Evolutionary conservation across 2,113 vertebrate species (phyloP), one percentile per base, ranked within the genome.

Genomic region (Pseudorhombus dupliciocellatus): DNA sequence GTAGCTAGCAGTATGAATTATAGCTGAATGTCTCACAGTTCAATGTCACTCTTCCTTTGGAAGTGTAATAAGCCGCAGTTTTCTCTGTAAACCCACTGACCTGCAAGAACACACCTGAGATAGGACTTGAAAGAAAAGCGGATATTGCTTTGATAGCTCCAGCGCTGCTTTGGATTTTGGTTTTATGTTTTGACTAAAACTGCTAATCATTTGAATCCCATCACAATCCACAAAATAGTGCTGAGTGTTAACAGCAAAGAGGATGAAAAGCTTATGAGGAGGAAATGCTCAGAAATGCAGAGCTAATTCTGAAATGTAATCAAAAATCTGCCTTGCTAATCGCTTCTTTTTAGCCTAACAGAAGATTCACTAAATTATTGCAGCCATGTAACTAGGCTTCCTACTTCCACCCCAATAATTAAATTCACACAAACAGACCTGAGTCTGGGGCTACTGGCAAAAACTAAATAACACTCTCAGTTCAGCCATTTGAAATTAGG

Each of bases 291-390:
- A 52, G 61, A 77, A 77, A 77, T 56, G 61, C 57, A 61, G 72
- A 79, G 75, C 57, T 86, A 77, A 79, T 83, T 85, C 66, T 73
- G 24, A 73, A 72, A 78, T 77, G 54, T 79, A 83, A 75, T 85
- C 58, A 80, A 71, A 80, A 81, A 81, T 80, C 79, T 59, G 66
- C 59, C 37, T 82, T 31, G 21, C 70, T 84, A 85, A 79, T 87
- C 40, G 72, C 34, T 79, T 28, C 1, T 52, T 79, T 74, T 75
- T 66, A 48, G 75, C 66, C 63, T 31, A 42, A 72, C 37, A 60
- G 65, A 82, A 77, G 65, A 74, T 55, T 30, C 31, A 22, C 56
- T 48, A 56, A 77, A 81, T 73, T 28, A 85, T 74, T 82, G 56
- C 59, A 77, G 55, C 64, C 75, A 16, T 34, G n/a, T 77, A 59